phyloP scores from a whole-genome alignment of 2,888 invertebrate species.

The Petrolisthes manimaculis region DNA sequence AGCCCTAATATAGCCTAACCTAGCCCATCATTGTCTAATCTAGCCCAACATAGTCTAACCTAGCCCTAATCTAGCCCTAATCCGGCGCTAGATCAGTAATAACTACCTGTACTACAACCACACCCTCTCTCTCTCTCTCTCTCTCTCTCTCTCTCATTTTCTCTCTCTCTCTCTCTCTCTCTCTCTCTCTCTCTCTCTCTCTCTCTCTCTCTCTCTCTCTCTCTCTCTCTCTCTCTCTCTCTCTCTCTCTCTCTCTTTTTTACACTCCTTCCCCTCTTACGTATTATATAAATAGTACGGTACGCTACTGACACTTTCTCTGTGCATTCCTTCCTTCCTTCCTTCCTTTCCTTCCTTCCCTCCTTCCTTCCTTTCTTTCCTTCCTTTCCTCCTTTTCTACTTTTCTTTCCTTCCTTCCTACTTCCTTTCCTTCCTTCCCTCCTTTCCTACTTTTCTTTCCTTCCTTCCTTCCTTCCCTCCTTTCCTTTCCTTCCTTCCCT shows the following conservation, averaged over 20 bases:
- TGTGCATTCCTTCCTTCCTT: background rate
- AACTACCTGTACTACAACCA: background rate
- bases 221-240: background rate
- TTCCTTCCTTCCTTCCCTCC: background rate
- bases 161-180: background rate
- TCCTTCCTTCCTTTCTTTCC: background rate
- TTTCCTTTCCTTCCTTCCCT: background rate
- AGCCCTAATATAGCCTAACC: too few relatives aligned
- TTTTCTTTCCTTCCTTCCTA: background rate
- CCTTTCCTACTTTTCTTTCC: background rate
- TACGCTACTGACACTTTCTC: background rate
- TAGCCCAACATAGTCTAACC: background rate
- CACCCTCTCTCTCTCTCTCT: background rate
- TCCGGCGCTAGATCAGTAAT: background rate
- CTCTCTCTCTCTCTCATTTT: conserved; percentile 7
- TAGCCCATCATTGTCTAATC: background rate
- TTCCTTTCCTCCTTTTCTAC: background rate
- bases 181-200: background rate
- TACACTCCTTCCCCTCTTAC: background rate
- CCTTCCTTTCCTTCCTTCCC: background rate
- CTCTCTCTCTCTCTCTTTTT: conserved; percentile 6
- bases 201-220: background rate
- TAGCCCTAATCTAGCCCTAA: background rate
- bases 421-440: background rate
- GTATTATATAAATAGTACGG: too few relatives aligned